Conservation (phyloP, 2,888 invertebrate species). For the Zeuzera pyrina region DNA sequence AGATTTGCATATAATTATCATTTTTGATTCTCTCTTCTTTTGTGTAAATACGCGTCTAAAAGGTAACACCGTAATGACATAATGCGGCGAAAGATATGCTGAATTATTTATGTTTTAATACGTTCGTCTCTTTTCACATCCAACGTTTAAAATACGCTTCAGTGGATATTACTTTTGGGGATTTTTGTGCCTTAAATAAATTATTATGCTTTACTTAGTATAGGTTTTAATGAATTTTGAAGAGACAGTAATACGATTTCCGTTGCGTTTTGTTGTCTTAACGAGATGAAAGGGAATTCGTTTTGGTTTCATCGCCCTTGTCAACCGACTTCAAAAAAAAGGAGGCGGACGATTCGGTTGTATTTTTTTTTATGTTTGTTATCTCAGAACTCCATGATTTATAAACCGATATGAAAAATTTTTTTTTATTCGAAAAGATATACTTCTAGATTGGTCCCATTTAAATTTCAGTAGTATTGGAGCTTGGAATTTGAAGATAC, state of each 20-base stretch:
- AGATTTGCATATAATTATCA: conserved; percentile 73
- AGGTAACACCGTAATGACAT: conserved; percentile 69
- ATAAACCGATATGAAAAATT: no score
- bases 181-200: conserved; percentile 69
- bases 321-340: no score
- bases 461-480: no score
- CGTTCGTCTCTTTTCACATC: conserved; percentile 38
- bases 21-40: conserved; percentile 73
- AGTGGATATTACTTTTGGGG: conserved; percentile 66
- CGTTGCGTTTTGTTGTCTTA: conserved; percentile 40
- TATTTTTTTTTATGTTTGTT: no score
- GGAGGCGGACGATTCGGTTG: no score
- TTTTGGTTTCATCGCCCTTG: conserved; percentile 39
- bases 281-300: conserved; percentile 49
- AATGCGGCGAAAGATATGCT: conserved; percentile 66
- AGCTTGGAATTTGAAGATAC: no score
- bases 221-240: conserved; percentile 66
- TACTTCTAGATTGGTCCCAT: no score
- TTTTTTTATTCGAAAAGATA: no score
- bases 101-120: conserved; percentile 69
- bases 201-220: conserved; percentile 66
- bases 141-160: conserved; percentile 56
- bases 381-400: no score
- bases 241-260: conserved; percentile 46
- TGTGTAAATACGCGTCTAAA: conserved; percentile 67